These are phyloP conservation scores for Tichodroma muraria DNA, from an alignment of 2,113 vertebrate species.

Conservation along the genomic window DNA sequence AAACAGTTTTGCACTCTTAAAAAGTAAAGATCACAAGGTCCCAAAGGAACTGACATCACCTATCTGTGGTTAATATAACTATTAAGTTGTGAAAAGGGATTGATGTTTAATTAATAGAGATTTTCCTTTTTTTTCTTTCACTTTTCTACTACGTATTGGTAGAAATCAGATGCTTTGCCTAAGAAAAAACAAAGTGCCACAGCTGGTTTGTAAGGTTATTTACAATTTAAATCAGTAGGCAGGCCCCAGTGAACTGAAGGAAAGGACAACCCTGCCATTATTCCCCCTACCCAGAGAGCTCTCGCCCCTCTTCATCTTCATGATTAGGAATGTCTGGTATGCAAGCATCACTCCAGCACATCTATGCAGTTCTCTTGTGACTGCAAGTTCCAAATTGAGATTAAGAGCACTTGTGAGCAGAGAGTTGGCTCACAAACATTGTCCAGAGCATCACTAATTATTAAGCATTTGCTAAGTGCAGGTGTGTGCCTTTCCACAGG, in stretches of 20 bases:
- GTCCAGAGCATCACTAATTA: not conserved
- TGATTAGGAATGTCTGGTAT: slow-evolving; percentile 60
- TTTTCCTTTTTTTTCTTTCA: not conserved
- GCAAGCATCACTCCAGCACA: not conserved
- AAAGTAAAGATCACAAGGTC: not conserved
- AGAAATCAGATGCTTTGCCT: not conserved
- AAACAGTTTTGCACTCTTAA: not conserved
- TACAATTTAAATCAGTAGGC: not conserved
- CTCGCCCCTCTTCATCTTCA: not conserved
- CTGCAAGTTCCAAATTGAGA: not conserved
- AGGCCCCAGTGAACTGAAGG: not conserved
- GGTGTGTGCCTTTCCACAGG: not conserved
- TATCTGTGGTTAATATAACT: not conserved
- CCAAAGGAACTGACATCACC: not conserved
- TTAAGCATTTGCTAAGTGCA: not conserved
- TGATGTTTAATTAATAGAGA: not conserved
- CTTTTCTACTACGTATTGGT: not conserved
- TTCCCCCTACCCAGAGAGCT: not conserved
- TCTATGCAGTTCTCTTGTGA: not conserved
- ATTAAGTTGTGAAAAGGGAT: not conserved
- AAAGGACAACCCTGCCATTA: slow-evolving; percentile 2
- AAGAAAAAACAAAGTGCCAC: not conserved
- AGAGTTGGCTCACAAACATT: not conserved
- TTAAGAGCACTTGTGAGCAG: not conserved
- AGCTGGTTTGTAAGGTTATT: not conserved